Evolutionary conservation across 1,140 invertebrate species (phyloP).

Genomic region (Bombyx mandarina): DNA sequence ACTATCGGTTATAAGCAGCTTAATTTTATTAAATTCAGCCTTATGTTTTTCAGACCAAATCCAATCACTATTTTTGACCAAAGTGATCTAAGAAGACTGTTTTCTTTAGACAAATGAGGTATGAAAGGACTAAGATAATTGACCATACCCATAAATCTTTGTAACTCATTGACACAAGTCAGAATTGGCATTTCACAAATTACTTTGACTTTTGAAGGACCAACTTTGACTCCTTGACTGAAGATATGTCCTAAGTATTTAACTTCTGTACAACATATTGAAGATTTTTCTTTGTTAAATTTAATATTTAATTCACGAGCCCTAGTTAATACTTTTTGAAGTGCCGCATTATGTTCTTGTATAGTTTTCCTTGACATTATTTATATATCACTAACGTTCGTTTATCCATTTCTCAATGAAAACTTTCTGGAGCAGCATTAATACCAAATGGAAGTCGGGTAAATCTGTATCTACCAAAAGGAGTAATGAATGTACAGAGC

Average conservation of each 20-base stretch:
- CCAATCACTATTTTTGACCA: no score
- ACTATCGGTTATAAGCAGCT: conserved; percentile 8
- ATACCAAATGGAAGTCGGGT: no score
- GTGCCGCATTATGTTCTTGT: conserved; percentile 24
- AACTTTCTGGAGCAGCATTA: no score
- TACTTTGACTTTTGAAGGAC: not conserved
- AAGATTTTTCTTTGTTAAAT: no score
- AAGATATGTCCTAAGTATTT: conserved; percentile 1
- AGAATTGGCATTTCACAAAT: not conserved
- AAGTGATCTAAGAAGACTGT: not conserved
- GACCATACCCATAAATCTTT: no score
- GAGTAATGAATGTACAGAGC: no score
- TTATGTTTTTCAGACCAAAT: no score
- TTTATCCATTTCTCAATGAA: conserved; percentile 25
- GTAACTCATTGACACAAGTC: not conserved
- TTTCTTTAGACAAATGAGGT: no score
- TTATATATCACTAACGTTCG: conserved; percentile 8
- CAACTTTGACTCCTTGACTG: not conserved
- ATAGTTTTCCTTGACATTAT: conserved; percentile 14
- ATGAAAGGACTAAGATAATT: no score
- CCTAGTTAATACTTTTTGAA: conserved; percentile 38
- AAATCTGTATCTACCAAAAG: no score
- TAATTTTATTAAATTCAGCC: conserved; percentile 1
- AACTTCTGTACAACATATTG: no score
- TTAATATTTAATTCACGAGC: no score